These are phyloP conservation scores for Bursaphelenchus okinawaensis DNA, from an alignment of 2,888 invertebrate genomes.

Conservation along the genomic window DNA sequence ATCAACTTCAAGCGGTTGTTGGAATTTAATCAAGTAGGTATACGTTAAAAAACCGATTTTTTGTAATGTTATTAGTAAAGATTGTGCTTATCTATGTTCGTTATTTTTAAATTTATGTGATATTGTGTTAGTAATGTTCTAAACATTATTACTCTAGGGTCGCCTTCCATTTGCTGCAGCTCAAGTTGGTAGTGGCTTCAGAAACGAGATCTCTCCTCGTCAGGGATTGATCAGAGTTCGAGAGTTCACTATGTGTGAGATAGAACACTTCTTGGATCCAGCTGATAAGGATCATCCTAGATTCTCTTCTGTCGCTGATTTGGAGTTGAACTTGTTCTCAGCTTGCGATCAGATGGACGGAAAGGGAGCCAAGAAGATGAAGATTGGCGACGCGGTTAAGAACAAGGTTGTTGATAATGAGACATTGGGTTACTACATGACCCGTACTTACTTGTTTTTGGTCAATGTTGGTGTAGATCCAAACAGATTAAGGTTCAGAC, in stretches of 20 bases:
- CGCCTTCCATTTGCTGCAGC: constrained; percentile 86
- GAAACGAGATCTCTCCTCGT: constrained; percentile 97
- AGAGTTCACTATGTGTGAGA: constrained; percentile 87
- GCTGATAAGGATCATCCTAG: constrained; percentile 79
- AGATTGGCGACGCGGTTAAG: constrained; percentile 82
- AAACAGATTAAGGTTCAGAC: constrained; percentile 81
- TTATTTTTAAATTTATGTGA: background rate
- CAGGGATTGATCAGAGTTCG: constrained; percentile 57
- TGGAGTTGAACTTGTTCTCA: constrained; percentile 78
- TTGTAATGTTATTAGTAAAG: no score
- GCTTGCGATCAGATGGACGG: constrained; percentile 97
- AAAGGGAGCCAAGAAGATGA: constrained; percentile 70
- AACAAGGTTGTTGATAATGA: constrained; percentile 82
- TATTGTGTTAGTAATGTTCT: no score
- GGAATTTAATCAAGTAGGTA: constrained; percentile 83
- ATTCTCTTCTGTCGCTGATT: constrained; percentile 71
- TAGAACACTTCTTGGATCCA: constrained; percentile 98
- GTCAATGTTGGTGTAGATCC: constrained; percentile 75
- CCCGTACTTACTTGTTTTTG: constrained; percentile 83
- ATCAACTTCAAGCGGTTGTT: constrained; percentile 95
- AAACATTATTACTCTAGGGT: constrained; percentile 30
- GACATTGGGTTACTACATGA: constrained; percentile 95
- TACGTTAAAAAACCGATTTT: no score
- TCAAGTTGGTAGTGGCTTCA: constrained; percentile 94
- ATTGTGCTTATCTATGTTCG: background rate